A percentile compares a stretch with the other conserved stretches of the same genome.
phyloP scores from a whole-genome alignment of 2,113 vertebrate species.

The Tinamus guttatus region DNA sequence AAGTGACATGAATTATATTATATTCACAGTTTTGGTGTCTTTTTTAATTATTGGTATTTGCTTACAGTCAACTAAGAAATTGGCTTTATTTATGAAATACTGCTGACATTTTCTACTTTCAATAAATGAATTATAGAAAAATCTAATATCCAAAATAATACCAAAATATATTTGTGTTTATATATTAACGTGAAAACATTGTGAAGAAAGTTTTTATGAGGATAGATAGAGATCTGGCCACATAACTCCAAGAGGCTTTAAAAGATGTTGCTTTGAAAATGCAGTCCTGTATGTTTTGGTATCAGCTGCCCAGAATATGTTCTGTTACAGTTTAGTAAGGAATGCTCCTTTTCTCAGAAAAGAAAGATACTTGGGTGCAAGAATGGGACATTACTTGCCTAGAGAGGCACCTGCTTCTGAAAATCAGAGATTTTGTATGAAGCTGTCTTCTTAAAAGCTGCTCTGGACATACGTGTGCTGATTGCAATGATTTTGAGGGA shows the following conservation, averaged over 20 bases:
- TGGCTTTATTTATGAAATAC: background rate
- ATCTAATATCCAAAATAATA: background rate
- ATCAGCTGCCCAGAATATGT: background rate
- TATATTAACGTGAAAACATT: background rate
- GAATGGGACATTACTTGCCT: background rate
- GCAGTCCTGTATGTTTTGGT: background rate
- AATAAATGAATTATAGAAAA: background rate
- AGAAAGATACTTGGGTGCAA: background rate
- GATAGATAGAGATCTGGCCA: fast-evolving
- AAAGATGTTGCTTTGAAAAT: background rate
- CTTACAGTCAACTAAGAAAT: background rate
- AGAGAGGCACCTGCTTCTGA: background rate
- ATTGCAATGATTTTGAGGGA: background rate
- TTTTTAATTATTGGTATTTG: background rate
- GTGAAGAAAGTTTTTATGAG: background rate
- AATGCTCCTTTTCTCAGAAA: background rate
- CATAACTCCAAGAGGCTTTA: background rate
- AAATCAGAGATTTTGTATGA: background rate
- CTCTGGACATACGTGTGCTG: background rate
- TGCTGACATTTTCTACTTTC: background rate
- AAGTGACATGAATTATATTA: background rate
- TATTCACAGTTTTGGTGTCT: too few relatives aligned
- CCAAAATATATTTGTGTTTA: background rate
- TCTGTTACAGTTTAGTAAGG: background rate
- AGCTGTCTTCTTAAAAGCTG: background rate